Evolutionary conservation across 1,140 invertebrate genomes (phyloP).

Genomic region (Telenomus remus): DNA sequence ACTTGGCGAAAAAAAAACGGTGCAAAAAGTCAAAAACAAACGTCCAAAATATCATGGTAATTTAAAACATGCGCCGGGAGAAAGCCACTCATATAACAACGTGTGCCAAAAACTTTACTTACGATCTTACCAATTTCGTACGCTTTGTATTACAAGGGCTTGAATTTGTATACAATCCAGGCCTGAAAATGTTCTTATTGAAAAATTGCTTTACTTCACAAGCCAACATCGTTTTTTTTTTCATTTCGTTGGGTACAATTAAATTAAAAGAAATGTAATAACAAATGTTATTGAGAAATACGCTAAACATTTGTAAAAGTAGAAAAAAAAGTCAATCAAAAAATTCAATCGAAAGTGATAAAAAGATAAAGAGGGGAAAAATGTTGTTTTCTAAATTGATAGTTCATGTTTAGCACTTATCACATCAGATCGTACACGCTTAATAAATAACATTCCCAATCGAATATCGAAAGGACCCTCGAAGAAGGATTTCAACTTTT

Average conservation of each 20-base stretch:
- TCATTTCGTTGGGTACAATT: background rate
- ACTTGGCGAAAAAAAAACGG: slow-evolving; percentile 26
- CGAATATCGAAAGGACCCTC: no score
- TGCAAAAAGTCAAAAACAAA: background rate
- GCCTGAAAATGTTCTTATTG: background rate
- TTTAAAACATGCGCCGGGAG: slow-evolving; percentile 36
- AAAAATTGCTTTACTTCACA: background rate
- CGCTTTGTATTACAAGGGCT: slow-evolving; percentile 27
- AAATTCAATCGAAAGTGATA: no score
- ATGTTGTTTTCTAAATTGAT: slow-evolving; percentile 26
- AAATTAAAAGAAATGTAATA: no score
- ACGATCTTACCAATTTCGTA: slow-evolving; percentile 39
- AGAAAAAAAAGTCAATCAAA: no score
- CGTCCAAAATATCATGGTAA: slow-evolving; percentile 8
- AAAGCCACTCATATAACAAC: slow-evolving; percentile 32
- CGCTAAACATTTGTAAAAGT: no score
- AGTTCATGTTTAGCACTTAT: slow-evolving; percentile 27
- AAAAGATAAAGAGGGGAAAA: no score
- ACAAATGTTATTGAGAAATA: no score
- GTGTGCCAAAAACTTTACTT: slow-evolving; percentile 42
- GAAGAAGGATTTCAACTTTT: slow-evolving; percentile 1
- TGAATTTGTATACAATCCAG: slow-evolving; percentile 36
- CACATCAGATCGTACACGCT: slow-evolving; percentile 12
- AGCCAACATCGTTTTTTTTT: background rate
- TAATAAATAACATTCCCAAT: slow-evolving; percentile 20